phyloP scores from a whole-genome alignment of 1,140 invertebrate genomes.

The Tribolium madens region DNA sequence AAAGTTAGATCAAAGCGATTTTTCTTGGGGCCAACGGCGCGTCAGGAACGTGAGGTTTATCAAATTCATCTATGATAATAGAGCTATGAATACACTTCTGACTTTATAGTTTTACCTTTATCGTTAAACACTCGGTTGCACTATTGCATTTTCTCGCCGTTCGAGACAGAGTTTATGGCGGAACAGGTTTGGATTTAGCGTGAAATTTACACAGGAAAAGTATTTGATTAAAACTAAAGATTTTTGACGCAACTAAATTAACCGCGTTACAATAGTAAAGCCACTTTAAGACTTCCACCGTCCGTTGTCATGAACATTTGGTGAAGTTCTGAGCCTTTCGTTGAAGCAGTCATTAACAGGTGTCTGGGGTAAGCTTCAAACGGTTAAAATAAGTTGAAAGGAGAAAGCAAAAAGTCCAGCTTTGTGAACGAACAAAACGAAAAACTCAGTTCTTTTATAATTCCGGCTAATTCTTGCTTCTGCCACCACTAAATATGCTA shows the following conservation, averaged over 20 bases:
- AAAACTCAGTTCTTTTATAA: background rate
- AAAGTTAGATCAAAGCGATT: slow-evolving; percentile 12
- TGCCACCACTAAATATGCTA: background rate
- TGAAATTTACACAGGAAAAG: background rate
- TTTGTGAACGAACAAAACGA: background rate
- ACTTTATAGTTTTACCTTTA: background rate
- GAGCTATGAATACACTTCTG: background rate
- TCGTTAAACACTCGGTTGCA: background rate
- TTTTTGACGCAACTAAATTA: slow-evolving; percentile 1
- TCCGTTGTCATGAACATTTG: slow-evolving; percentile 22
- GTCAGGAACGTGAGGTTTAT: background rate
- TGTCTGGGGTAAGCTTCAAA: background rate
- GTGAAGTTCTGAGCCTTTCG: slow-evolving; percentile 23
- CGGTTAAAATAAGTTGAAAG: background rate
- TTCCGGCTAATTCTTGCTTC: background rate
- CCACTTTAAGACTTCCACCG: slow-evolving; percentile 4
- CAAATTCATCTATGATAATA: slow-evolving; percentile 1
- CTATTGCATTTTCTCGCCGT: background rate
- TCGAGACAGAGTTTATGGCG: background rate
- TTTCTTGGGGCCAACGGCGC: background rate
- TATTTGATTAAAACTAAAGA: background rate
- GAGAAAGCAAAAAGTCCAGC: background rate
- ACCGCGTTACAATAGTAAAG: slow-evolving; percentile 1
- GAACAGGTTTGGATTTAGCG: background rate
- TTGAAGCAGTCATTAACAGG: slow-evolving; percentile 18